phyloP scores from a whole-genome alignment of 2,797 vertebrate species.

The Anguilla pacifica region DNA sequence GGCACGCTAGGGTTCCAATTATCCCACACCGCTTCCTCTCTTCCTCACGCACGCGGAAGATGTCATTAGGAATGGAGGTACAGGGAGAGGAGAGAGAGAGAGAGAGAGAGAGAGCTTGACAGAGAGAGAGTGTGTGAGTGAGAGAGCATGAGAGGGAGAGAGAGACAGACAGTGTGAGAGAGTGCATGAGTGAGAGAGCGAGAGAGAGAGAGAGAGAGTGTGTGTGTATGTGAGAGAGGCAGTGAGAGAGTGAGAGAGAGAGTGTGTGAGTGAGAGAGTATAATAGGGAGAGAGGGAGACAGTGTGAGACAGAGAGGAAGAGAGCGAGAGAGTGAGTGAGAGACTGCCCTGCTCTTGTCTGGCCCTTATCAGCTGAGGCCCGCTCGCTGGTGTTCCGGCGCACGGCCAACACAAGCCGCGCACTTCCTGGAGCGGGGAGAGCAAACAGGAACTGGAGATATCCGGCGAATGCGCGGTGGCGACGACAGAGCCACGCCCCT shows the following conservation, averaged over 20 bases:
- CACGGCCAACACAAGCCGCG: conserved; percentile 7
- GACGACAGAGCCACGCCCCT: not conserved
- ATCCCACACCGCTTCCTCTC: no score
- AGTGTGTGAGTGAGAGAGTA: conserved; percentile 4
- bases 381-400: not conserved
- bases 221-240: no score
- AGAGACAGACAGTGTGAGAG: conserved; percentile 1
- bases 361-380: not conserved
- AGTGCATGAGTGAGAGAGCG: not conserved
- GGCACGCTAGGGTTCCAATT: no score
- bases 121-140: not conserved
- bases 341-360: not conserved
- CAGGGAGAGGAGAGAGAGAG: no score
- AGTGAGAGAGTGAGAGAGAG: no score
- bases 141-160: conserved; percentile 7
- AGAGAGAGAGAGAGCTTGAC: no score
- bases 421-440: not conserved
- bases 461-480: not conserved
- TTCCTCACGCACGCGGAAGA: not conserved
- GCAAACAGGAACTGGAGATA: not conserved
- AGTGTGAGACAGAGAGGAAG: not conserved
- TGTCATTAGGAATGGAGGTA: not conserved
- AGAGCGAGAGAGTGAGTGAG: not conserved
- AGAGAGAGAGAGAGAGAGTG: not conserved
- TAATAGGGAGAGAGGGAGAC: not conserved